These are phyloP conservation scores for Metopia argyrocephala DNA, from an alignment of 2,888 invertebrate genomes.

Conservation along the genomic window DNA sequence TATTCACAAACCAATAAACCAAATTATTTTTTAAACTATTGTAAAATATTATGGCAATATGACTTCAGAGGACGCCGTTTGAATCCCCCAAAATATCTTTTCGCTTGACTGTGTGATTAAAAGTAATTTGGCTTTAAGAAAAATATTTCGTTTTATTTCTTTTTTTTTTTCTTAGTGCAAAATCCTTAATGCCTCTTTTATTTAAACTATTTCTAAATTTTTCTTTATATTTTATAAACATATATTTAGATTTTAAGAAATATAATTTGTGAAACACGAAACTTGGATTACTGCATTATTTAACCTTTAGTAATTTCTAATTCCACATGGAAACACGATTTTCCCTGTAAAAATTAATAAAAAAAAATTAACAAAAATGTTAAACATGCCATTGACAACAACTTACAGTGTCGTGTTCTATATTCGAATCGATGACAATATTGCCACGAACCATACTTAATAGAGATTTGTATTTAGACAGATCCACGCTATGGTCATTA, in stretches of 20 bases:
- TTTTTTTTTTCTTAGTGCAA: too few species aligned
- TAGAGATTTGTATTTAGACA: slow-evolving; percentile 78
- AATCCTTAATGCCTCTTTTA: too few species aligned
- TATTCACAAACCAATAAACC: too few species aligned
- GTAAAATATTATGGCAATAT: too few species aligned
- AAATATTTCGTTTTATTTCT: too few species aligned
- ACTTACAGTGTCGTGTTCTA: slow-evolving; percentile 78
- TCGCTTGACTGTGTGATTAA: too few species aligned
- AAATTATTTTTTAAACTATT: too few species aligned
- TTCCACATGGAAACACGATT: slow-evolving; percentile 75
- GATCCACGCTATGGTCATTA: slow-evolving; percentile 74
- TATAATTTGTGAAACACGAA: not conserved
- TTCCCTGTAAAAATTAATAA: slow-evolving; percentile 71
- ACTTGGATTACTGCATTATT: not conserved
- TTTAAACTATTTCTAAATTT: too few species aligned
- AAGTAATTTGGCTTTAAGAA: too few species aligned
- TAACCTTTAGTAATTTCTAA: slow-evolving; percentile 74
- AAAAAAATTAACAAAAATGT: not conserved
- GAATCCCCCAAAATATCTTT: too few species aligned
- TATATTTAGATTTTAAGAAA: not conserved
- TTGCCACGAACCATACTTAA: slow-evolving; percentile 78
- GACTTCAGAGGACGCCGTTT: too few species aligned
- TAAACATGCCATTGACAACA: not conserved
- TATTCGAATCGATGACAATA: slow-evolving; percentile 74
- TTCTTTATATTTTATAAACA: too few species aligned